phyloP scores from a whole-genome alignment of 2,888 invertebrate genomes.

The Drosophila algonquin region DNA sequence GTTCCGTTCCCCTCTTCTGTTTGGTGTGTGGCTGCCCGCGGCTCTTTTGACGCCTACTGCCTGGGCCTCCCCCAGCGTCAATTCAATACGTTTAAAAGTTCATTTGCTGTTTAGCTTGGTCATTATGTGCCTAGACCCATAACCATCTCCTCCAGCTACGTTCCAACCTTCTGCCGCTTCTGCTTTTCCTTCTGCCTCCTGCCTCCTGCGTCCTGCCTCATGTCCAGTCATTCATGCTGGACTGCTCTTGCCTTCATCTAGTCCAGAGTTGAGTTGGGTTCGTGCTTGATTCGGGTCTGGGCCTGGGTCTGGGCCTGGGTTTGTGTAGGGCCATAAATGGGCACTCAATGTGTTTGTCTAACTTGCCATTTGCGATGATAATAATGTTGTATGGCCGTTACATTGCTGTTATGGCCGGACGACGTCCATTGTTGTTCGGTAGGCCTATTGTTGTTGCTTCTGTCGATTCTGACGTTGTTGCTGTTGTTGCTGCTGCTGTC shows the following conservation, averaged over 20 bases:
- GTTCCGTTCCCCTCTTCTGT: slow-evolving; percentile 3
- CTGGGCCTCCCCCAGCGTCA: slow-evolving; percentile 52
- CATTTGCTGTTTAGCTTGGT: slow-evolving; percentile 79
- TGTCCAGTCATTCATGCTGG: slow-evolving; percentile 6
- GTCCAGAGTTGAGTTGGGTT: slow-evolving; percentile 31
- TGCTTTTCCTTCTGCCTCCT: background rate
- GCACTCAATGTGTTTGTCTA: slow-evolving; percentile 77
- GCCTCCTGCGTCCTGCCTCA: background rate
- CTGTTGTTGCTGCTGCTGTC: slow-evolving; percentile 47
- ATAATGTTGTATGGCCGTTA: slow-evolving; percentile 78
- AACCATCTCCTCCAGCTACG: slow-evolving; percentile 37
- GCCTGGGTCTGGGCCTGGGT: background rate
- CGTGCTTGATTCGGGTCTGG: slow-evolving; percentile 10
- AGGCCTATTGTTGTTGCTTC: slow-evolving; percentile 30
- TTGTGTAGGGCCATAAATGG: slow-evolving; percentile 65
- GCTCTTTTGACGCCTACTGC: slow-evolving; percentile 51
- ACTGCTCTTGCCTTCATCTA: slow-evolving; percentile 18
- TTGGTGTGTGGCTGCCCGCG: slow-evolving; percentile 21
- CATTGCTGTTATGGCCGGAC: slow-evolving; percentile 68
- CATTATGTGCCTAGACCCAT: slow-evolving; percentile 70
- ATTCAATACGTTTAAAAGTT: slow-evolving; percentile 80
- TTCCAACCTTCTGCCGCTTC: slow-evolving; percentile 12
- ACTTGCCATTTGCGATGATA: slow-evolving; percentile 78
- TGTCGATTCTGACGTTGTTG: slow-evolving; percentile 5
- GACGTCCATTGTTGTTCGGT: slow-evolving; percentile 40